These are phyloP conservation scores for Podarcis raffonei DNA, from an alignment of 2,113 vertebrate species.

Conservation along the genomic window DNA sequence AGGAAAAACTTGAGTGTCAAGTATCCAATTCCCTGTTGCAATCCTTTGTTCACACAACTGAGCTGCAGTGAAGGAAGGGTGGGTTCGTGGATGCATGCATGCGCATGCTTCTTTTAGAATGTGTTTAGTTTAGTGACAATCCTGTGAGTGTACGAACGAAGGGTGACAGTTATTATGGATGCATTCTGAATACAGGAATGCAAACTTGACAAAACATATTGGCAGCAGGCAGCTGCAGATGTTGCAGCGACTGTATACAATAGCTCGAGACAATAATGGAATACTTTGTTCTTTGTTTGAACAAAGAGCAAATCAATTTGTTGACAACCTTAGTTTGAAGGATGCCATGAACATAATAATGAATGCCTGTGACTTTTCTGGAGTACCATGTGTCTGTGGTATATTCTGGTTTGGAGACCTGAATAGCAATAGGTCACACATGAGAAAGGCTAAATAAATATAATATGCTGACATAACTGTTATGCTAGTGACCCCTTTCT, in stretches of 20 bases:
- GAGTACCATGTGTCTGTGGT: not conserved
- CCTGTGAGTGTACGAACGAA: not conserved
- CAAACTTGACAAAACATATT: not conserved
- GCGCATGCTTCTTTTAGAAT: not conserved
- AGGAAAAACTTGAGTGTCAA: not conserved
- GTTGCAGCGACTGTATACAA: not conserved
- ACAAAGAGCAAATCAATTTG: not conserved
- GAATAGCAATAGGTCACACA: not conserved
- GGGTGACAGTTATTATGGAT: not conserved
- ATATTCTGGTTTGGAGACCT: not conserved
- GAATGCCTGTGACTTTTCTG: not conserved
- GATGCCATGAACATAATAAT: not conserved
- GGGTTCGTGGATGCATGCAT: not conserved
- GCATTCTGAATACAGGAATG: not conserved
- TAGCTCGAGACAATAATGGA: not conserved
- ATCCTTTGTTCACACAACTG: constrained; percentile 16
- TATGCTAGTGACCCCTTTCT: not conserved
- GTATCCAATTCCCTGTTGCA: not conserved
- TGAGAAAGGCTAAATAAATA: not conserved
- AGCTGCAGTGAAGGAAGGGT: constrained; percentile 4
- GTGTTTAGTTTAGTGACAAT: not conserved
- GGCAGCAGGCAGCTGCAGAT: not conserved
- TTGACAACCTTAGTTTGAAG: not conserved
- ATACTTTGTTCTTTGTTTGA: constrained; percentile 15
- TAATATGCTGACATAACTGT: not conserved